Conservation (phyloP, 2,888 invertebrate species). For the Tinea semifulvella region DNA sequence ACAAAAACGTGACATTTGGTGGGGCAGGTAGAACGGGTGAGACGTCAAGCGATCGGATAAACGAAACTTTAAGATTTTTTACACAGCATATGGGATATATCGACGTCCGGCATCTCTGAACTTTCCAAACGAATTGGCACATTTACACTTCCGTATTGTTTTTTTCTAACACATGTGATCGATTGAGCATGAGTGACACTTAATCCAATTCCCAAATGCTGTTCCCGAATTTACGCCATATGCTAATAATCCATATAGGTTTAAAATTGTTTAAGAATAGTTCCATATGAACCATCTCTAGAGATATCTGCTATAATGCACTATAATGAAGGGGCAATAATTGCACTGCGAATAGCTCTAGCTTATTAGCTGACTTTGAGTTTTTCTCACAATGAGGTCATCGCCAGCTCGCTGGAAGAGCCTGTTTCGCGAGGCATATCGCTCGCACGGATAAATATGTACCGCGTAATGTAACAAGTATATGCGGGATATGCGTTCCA, state of each 20-base stretch:
- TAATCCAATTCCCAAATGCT: background rate
- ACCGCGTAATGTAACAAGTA: slow-evolving; percentile 30
- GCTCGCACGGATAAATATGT: slow-evolving; percentile 35
- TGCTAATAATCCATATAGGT: slow-evolving; percentile 41
- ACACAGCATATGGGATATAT: slow-evolving; percentile 17
- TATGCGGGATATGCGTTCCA: slow-evolving; percentile 34
- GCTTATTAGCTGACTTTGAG: slow-evolving; percentile 25
- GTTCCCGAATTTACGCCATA: slow-evolving; percentile 31
- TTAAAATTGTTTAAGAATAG: too few species aligned
- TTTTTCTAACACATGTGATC: slow-evolving; percentile 27
- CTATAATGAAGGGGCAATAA: too few species aligned
- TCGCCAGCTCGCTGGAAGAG: slow-evolving; percentile 30
- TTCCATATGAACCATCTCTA: too few species aligned
- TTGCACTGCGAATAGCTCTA: too few species aligned
- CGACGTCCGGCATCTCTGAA: slow-evolving; percentile 43
- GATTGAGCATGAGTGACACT: slow-evolving; percentile 56
- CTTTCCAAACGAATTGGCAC: slow-evolving; percentile 59
- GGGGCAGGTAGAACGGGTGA: slow-evolving; percentile 31
- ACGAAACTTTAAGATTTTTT: slow-evolving; percentile 13
- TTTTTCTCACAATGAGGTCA: slow-evolving; percentile 53
- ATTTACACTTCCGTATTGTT: slow-evolving; percentile 49
- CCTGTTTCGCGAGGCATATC: slow-evolving; percentile 43
- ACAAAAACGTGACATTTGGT: slow-evolving; percentile 56
- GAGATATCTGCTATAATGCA: too few species aligned
- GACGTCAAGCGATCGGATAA: slow-evolving; percentile 10